Percentiles rank a stretch among this genome's conserved stretches.
These are phyloP conservation scores for Leucophenga maculata DNA, from an alignment of 2,888 invertebrate genomes.

Conservation along the genomic window DNA sequence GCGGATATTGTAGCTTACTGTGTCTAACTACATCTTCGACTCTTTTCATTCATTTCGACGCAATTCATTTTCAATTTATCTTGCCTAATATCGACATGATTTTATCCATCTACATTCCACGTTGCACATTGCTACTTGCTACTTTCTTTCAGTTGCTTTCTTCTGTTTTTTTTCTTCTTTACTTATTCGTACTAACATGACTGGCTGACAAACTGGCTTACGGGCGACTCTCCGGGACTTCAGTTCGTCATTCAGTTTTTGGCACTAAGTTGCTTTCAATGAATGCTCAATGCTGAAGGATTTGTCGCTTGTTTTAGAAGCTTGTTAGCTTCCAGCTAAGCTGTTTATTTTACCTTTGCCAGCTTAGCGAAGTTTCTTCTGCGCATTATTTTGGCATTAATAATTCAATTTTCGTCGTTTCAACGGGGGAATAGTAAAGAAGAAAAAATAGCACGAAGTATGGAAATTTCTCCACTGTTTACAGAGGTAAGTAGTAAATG, in stretches of 20 bases:
- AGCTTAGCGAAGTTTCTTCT: conserved; percentile 44
- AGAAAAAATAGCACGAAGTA: too few relatives aligned
- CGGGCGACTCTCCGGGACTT: conserved; percentile 46
- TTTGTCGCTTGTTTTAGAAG: not conserved
- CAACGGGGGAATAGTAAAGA: too few relatives aligned
- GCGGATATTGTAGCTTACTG: not conserved
- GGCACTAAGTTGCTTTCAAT: conserved; percentile 1
- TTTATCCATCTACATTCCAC: conserved; percentile 34
- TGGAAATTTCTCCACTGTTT: too few relatives aligned
- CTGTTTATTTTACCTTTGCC: conserved; percentile 38
- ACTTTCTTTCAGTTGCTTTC: not conserved
- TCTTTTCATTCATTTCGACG: too few relatives aligned
- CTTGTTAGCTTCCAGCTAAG: conserved; percentile 30
- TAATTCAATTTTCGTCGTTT: conserved; percentile 40
- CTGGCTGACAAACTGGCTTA: not conserved
- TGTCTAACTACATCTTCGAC: not conserved
- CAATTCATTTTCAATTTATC: conserved; percentile 66
- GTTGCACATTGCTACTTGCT: conserved; percentile 31
- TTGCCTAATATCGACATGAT: conserved; percentile 66
- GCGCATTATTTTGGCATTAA: conserved; percentile 43
- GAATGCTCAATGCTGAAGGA: not conserved
- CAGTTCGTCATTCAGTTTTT: not conserved
- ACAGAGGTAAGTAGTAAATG: too few relatives aligned
- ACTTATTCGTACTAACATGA: not conserved
- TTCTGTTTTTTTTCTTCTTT: not conserved